Conservation (phyloP, 2,888 invertebrate species). For the Thereva nobilitata region DNA sequence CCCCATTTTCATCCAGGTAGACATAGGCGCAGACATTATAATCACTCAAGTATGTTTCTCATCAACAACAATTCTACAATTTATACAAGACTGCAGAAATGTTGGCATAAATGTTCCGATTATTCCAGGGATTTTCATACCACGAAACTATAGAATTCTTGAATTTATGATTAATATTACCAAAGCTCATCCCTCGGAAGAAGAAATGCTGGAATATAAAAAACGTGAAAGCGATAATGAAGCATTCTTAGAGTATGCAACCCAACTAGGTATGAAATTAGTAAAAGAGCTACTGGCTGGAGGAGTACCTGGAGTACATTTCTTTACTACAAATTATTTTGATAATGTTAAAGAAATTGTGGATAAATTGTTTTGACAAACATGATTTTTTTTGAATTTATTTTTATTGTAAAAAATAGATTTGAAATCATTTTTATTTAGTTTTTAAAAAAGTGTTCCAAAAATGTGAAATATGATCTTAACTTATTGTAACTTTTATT, state of each 20-base stretch:
- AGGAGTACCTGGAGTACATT: slow-evolving; percentile 52
- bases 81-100: slow-evolving; percentile 66
- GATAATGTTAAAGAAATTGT: slow-evolving; percentile 43
- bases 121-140: slow-evolving; percentile 76
- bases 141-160: slow-evolving; percentile 46
- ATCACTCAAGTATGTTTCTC: slow-evolving; percentile 86
- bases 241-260: slow-evolving; percentile 44
- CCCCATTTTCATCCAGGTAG: slow-evolving; percentile 56
- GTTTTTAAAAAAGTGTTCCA: too few species aligned
- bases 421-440: too few species aligned
- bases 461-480: too few species aligned
- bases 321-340: slow-evolving; percentile 52
- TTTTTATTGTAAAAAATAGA: too few species aligned
- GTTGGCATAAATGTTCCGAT: slow-evolving; percentile 75
- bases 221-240: slow-evolving; percentile 30
- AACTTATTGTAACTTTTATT: too few species aligned
- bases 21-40: slow-evolving; percentile 82
- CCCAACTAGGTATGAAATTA: slow-evolving; percentile 42
- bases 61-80: slow-evolving; percentile 65
- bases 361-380: slow-evolving; percentile 27
- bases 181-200: slow-evolving; percentile 41
- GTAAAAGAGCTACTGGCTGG: slow-evolving; percentile 47
- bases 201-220: slow-evolving; percentile 41
- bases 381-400: too few species aligned
- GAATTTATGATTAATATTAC: slow-evolving; percentile 45